A percentile compares a stretch with the other conserved stretches of the same genome.
Evolutionary conservation across 2,113 vertebrate species (phyloP).

Genomic region (Paralichthys olivaceus): DNA sequence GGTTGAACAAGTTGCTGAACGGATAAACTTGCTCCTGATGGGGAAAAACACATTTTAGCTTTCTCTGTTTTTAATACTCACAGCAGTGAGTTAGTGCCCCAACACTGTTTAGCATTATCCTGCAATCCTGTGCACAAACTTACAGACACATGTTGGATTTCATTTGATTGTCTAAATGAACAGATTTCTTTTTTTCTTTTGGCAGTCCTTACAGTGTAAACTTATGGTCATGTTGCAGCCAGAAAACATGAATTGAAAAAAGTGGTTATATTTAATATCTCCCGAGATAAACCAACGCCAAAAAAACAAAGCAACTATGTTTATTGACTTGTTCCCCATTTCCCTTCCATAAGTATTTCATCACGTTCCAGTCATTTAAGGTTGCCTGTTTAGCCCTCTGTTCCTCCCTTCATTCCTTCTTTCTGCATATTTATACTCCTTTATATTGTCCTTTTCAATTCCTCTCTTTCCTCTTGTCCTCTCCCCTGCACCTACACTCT

Average conservation of each 20-base stretch:
- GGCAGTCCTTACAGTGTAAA: background rate
- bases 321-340: constrained; percentile 6
- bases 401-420: background rate
- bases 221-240: background rate
- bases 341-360: background rate
- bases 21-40: background rate
- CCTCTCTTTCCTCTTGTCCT: background rate
- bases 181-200: background rate
- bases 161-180: background rate
- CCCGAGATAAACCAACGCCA: constrained; percentile 2
- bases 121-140: background rate
- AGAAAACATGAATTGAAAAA: constrained; percentile 14
- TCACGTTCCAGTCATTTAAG: background rate
- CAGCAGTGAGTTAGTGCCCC: constrained; percentile 8
- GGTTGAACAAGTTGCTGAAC: background rate
- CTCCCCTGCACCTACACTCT: constrained; percentile 7
- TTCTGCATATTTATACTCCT: background rate
- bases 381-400: background rate
- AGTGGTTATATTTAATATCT: background rate
- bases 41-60: too few relatives aligned
- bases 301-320: background rate
- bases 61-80: constrained; percentile 12
- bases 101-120: constrained; percentile 45
- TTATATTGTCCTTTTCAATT: background rate
- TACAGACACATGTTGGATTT: constrained; percentile 12